Conservation (phyloP, 2,888 invertebrate genomes). For the Philhelius pedissequus region DNA sequence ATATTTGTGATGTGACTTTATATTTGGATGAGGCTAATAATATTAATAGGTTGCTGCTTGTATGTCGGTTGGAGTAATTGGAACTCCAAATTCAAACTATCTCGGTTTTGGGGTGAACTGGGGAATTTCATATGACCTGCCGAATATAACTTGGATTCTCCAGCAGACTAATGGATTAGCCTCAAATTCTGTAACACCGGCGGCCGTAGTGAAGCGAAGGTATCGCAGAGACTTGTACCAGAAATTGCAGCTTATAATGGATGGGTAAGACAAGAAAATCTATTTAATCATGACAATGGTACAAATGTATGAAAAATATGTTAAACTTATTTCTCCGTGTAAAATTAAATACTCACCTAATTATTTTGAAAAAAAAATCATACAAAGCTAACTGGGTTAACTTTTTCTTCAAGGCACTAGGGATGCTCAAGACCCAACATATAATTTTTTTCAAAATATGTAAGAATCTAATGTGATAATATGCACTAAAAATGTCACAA, state of each 20-base stretch:
- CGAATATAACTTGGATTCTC: slow-evolving; percentile 81
- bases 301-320: too few relatives aligned
- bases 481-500: too few relatives aligned
- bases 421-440: too few relatives aligned
- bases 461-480: too few relatives aligned
- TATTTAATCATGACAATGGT: too few relatives aligned
- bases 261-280: slow-evolving; percentile 81
- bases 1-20: background rate
- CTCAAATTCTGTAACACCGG: background rate
- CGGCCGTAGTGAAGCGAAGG: slow-evolving; percentile 79
- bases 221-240: slow-evolving; percentile 85
- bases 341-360: too few relatives aligned
- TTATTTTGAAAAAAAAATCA: too few relatives aligned
- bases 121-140: slow-evolving; percentile 84
- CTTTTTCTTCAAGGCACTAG: too few relatives aligned
- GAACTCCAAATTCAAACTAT: slow-evolving; percentile 81
- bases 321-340: too few relatives aligned
- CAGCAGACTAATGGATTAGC: slow-evolving; percentile 75
- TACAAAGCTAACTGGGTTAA: too few relatives aligned
- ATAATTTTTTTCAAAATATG: too few relatives aligned
- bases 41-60: slow-evolving; percentile 80
- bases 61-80: slow-evolving; percentile 81
- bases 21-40: slow-evolving; percentile 19
- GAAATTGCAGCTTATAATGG: slow-evolving; percentile 84
- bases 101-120: slow-evolving; percentile 85